Evolutionary conservation across 2,888 invertebrate species (phyloP).

Genomic region (Pogonocherus hispidulus): DNA sequence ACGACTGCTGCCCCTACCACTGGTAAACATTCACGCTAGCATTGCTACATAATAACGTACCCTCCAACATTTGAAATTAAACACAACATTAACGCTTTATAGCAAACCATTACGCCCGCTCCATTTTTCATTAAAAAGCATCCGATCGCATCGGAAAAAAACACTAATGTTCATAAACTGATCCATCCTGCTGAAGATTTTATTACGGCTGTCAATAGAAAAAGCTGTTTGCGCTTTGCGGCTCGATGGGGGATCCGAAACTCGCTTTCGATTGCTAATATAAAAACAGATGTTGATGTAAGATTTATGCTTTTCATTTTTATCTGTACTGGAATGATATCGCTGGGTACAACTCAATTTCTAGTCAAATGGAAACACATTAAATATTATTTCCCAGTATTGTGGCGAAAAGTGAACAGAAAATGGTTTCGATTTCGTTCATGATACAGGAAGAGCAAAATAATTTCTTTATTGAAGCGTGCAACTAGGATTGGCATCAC

Average conservation of each 20-base stretch:
- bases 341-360: not conserved
- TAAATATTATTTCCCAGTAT: not conserved
- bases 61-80: not conserved
- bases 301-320: slow-evolving; percentile 1
- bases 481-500: no score
- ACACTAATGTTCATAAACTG: slow-evolving; percentile 3
- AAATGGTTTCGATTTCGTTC: not conserved
- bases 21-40: no score
- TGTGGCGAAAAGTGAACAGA: not conserved
- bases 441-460: not conserved
- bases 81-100: not conserved
- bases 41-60: not conserved
- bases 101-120: not conserved
- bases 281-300: not conserved
- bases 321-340: not conserved
- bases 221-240: not conserved
- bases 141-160: not conserved
- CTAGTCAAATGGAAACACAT: not conserved
- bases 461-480: no score
- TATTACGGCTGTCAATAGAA: not conserved
- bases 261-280: not conserved
- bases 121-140: not conserved
- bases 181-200: not conserved
- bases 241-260: not conserved
- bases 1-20: no score